phyloP scores from a whole-genome alignment of 2,113 vertebrate genomes.

The Nesoenas mayeri region DNA sequence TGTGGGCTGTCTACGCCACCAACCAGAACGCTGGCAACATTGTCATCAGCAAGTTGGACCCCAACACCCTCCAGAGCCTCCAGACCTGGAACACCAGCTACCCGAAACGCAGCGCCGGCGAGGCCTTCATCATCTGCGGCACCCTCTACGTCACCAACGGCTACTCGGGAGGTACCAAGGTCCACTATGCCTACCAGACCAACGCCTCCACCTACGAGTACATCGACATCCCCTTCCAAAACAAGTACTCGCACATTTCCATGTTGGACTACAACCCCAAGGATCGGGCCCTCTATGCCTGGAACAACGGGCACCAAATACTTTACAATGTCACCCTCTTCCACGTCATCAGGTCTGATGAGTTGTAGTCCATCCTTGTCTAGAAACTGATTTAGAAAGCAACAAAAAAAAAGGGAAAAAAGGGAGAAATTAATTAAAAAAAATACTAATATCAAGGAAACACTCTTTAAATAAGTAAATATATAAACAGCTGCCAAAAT shows the following conservation, averaged over 20 bases:
- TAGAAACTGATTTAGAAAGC: neutral
- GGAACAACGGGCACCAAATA: slow-evolving; percentile 98
- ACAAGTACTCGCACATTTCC: slow-evolving; percentile 97
- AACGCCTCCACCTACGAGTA: slow-evolving; percentile 98
- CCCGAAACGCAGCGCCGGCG: slow-evolving; percentile 95
- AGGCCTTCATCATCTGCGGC: slow-evolving; percentile 98
- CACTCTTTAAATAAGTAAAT: slow-evolving; percentile 29
- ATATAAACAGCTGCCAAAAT: slow-evolving; percentile 72
- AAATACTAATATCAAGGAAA: slow-evolving; percentile 7
- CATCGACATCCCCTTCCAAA: slow-evolving; percentile 96
- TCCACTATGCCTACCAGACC: slow-evolving; percentile 97
- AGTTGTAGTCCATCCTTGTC: slow-evolving; percentile 80
- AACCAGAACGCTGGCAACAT: slow-evolving; percentile 98
- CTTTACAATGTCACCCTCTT: slow-evolving; percentile 98
- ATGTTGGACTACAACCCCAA: slow-evolving; percentile 99
- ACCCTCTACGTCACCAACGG: slow-evolving; percentile 97
- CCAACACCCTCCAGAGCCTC: slow-evolving; percentile 89
- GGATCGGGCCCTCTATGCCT: slow-evolving; percentile 95
- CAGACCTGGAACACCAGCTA: slow-evolving; percentile 96
- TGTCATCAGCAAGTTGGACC: slow-evolving; percentile 95
- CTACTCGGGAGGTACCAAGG: slow-evolving; percentile 96
- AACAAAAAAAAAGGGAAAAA: neutral
- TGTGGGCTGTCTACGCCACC: slow-evolving; percentile 98
- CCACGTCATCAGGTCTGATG: slow-evolving; percentile 94
- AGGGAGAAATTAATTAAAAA: neutral